Percentiles rank a stretch among this genome's conserved stretches.
These are phyloP conservation scores for Gallinago stenura DNA, from an alignment of 2,797 vertebrate species.

Conservation along the genomic window DNA sequence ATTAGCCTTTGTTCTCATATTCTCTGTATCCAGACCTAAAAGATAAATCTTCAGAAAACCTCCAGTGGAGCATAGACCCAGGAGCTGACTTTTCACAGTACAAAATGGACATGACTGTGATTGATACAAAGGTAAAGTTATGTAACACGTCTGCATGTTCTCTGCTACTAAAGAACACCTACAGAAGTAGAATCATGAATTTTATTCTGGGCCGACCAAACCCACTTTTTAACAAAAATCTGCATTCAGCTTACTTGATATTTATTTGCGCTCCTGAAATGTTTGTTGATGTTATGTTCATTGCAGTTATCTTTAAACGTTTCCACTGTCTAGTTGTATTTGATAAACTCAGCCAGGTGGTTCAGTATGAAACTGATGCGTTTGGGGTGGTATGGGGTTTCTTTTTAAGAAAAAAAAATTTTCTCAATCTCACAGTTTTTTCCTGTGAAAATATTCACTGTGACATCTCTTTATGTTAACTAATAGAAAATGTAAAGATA, in stretches of 20 bases:
- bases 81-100: constrained; percentile 87
- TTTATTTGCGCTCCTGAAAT: neutral
- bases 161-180: neutral
- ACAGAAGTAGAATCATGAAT: neutral
- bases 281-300: neutral
- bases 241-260: neutral
- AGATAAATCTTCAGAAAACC: constrained; percentile 80
- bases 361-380: neutral
- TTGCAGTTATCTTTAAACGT: neutral
- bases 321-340: neutral
- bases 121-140: constrained; percentile 80
- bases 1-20: neutral
- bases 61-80: constrained; percentile 93
- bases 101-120: constrained; percentile 80
- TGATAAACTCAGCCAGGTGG: neutral
- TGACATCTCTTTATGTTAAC: neutral
- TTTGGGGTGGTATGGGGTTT: neutral
- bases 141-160: neutral
- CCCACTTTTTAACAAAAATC: neutral
- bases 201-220: neutral
- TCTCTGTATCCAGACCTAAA: constrained; percentile 48
- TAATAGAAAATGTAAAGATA: neutral
- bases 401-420: neutral
- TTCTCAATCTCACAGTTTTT: neutral
- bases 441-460: neutral